Base-by-base conservation (phyloP, 1,140 invertebrate genomes). In the Achroia grisella region DNA sequence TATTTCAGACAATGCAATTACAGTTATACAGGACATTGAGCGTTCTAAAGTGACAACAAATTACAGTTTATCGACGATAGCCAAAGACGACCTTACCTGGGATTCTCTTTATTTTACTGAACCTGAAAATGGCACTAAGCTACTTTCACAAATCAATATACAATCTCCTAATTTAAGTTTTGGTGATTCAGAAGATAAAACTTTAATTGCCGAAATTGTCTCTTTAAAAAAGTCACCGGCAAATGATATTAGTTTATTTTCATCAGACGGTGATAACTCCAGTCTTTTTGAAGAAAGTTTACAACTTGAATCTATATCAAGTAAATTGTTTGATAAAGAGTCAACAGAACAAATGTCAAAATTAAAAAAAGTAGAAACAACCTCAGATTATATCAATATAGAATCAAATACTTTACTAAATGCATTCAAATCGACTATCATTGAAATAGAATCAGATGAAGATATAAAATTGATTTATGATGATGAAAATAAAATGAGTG, bases 251-350 rank as follows among this genome's bases (percentile, higher is more conserved):
- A 82, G 76, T 55, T 48, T 85, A 12, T 80, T 81, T 67, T 79
- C 78, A 11, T 76, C 76, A 23, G 78, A 83, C 13, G 71, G 62
- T 31, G 82, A 81, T 44, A 77, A 66, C 66, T 67, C 73, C 10
- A 80, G 70, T 62, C 71, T 90, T 23, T 87, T 90, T 56, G 87
- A 89, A 59, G 89, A 89, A 40, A 79, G 66, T 46, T 67, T 86
- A 15, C 61, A 69, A 43, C 31, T 78, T 40, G 69, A 85, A 58
- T 59, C 62, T 32, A 60, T 74, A 50, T 59, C 76, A 40, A 67
- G 58, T 44, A 72, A 67, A 44, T 51, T 76, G 31, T 49, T 70
- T 14, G 52, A 72, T 47, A 45, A 57, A 28, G 14, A 48, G 14
- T 3, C 10, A 44, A 8, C 39, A 15, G 10, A 12, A 10, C 39